Evolutionary conservation across 2,797 vertebrate genomes (phyloP), one percentile per base, ranked within the genome.

Genomic region (Salmo trutta): DNA sequence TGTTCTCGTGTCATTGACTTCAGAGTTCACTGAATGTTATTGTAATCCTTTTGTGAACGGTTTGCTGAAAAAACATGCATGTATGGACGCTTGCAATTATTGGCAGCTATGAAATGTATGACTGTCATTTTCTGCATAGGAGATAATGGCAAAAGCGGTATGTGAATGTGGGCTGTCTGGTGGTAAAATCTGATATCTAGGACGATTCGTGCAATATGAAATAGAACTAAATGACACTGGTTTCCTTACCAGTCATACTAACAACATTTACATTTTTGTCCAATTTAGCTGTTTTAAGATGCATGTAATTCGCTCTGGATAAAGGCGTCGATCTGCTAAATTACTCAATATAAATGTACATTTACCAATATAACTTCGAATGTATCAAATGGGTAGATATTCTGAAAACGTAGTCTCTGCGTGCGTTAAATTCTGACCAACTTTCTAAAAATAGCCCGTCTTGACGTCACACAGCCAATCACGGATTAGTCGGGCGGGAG

Each of bases 401-500:
- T 87, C 83, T 74, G 41, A 72, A 81, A 83, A 83, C 85, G 85
- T 87, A 82, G 66, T 77, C 84, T 81, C 82, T 83, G 81, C 87
- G 86, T 91, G 87, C 82, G 83, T 87, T 88, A 88, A 88, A 89
- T 90, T 89, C 89, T 93, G 85, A 88, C 88, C 89, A 93, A 91
- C 75, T 89, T 85, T 88, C 94, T 94, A 94, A 93, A 95, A 95
- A 95, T 95, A 95, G 92, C 84, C 59, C 31, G 33, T 74, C 77
- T 84, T 90, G 90, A 93, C 91, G 92, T 95, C 91, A 93, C 87
- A 86, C 84, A 79, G 77, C 93, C 92, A 90, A 92, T 94, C 91
- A 91, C 84, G 87, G 86, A 90, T 86, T 75, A 79, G 82, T 83
- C 24, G 78, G 73, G 82, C 83, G 82, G 87, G 88, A 81, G 77